phyloP scores from a whole-genome alignment of 2,797 vertebrate species.

The Rachycentron canadum region DNA sequence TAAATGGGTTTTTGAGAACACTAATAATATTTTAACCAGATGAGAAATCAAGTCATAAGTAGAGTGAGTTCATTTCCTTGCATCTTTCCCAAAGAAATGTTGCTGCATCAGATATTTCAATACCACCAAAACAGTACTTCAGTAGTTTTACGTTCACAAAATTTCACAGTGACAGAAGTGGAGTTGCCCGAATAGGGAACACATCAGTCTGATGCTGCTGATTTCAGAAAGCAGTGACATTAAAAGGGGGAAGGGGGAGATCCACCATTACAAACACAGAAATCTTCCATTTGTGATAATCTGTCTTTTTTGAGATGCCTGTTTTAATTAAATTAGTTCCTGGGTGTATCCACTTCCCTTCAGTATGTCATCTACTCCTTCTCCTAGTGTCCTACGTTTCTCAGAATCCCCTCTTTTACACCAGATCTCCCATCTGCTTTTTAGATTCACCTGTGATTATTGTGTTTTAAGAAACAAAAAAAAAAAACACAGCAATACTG shows the following conservation, averaged over 20 bases:
- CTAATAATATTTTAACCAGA: background rate
- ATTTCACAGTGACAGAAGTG: background rate
- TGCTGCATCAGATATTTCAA: background rate
- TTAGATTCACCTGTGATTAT: background rate
- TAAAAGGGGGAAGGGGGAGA: background rate
- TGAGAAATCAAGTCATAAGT: background rate
- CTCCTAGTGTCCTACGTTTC: background rate
- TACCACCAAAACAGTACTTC: background rate
- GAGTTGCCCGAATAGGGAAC: background rate
- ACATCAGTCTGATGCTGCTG: background rate
- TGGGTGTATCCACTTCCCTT: background rate
- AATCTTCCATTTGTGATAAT: background rate
- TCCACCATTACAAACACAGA: background rate
- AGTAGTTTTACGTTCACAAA: background rate
- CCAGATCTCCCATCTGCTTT: no score
- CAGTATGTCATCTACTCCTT: background rate
- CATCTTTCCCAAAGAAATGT: no score
- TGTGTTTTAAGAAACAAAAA: background rate
- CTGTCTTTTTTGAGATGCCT: background rate
- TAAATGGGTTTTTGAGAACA: background rate
- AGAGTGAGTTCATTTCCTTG: background rate
- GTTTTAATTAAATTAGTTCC: background rate
- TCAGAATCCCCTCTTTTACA: slow-evolving; percentile 10
- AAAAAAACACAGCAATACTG: background rate
- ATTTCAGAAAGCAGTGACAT: slow-evolving; percentile 7